These are phyloP conservation scores for human (Homo sapiens) DNA, from an alignment of 2,113 vertebrate species.

Conservation along the genomic window DNA sequence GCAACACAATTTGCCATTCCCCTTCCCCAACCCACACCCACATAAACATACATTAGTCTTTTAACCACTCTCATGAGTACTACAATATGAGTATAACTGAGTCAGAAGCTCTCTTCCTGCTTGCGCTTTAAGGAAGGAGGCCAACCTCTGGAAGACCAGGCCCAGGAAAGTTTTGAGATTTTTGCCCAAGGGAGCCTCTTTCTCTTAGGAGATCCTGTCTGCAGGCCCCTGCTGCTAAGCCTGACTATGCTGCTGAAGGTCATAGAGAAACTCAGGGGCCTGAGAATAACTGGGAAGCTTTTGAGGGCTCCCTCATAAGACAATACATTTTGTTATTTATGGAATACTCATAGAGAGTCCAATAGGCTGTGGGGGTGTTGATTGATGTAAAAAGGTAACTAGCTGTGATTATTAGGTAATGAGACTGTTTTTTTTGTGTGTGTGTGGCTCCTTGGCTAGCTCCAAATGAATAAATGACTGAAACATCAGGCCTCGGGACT, in stretches of 20 bases:
- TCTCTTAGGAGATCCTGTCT: not conserved
- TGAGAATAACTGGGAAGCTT: not conserved
- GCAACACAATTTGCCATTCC: not conserved
- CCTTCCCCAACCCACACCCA: not conserved
- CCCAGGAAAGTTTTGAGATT: not conserved
- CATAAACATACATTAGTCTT: not conserved
- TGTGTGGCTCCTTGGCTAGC: conserved; percentile 1
- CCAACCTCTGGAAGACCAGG: not conserved
- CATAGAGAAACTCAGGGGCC: not conserved
- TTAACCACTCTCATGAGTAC: not conserved
- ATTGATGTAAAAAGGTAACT: not conserved
- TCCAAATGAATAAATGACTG: not conserved
- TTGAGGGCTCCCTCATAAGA: not conserved
- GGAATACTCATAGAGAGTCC: not conserved
- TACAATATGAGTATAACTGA: not conserved
- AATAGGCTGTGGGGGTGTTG: not conserved
- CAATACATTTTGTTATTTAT: not conserved
- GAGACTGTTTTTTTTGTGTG: not conserved
- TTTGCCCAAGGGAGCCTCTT: not conserved
- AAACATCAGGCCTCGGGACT: not conserved
- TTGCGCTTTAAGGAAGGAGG: not conserved
- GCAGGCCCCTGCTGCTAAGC: not conserved
- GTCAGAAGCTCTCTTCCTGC: not conserved
- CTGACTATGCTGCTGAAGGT: not conserved
- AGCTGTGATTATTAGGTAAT: not conserved